These are phyloP conservation scores for Pelodiscus sinensis DNA, from an alignment of 2,113 vertebrate genomes.

Conservation along the genomic window DNA sequence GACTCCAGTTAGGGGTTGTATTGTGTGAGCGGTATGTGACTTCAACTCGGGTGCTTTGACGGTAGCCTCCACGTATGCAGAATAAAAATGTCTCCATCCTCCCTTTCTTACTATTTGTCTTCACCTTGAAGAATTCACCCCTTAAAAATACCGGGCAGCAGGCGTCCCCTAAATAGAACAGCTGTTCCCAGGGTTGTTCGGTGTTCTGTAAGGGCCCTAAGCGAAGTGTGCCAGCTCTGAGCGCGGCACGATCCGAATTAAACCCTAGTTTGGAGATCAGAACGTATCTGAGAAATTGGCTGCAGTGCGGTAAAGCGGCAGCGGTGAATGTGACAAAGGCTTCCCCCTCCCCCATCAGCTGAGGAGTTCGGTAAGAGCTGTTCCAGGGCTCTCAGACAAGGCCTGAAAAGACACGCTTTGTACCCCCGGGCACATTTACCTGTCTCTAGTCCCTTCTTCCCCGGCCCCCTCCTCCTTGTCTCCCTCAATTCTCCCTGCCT, in stretches of 20 bases:
- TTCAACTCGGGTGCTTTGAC: neutral
- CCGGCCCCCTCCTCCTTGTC: neutral
- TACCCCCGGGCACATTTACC: constrained; percentile 60
- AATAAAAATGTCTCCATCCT: neutral
- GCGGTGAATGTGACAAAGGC: neutral
- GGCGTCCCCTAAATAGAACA: neutral
- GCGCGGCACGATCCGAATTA: no score
- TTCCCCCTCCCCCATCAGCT: constrained; percentile 15
- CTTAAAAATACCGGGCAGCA: no score
- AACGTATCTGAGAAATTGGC: neutral
- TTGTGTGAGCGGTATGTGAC: neutral
- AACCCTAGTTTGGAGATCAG: neutral
- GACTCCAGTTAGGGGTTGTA: neutral
- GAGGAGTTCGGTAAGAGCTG: constrained; percentile 46
- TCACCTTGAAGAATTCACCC: neutral
- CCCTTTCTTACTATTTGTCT: neutral
- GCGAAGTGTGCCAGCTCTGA: neutral
- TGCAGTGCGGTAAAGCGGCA: neutral
- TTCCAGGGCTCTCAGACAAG: constrained; percentile 39
- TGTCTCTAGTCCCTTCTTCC: constrained; percentile 31
- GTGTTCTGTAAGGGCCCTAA: neutral
- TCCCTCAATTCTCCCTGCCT: neutral
- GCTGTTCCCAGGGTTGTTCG: neutral
- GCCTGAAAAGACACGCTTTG: constrained; percentile 67
- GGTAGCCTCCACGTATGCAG: neutral